Percentiles rank a stretch among this genome's conserved stretches.
phyloP scores from a whole-genome alignment of 2,113 vertebrate genomes.

The Ailuropoda melanoleuca region DNA sequence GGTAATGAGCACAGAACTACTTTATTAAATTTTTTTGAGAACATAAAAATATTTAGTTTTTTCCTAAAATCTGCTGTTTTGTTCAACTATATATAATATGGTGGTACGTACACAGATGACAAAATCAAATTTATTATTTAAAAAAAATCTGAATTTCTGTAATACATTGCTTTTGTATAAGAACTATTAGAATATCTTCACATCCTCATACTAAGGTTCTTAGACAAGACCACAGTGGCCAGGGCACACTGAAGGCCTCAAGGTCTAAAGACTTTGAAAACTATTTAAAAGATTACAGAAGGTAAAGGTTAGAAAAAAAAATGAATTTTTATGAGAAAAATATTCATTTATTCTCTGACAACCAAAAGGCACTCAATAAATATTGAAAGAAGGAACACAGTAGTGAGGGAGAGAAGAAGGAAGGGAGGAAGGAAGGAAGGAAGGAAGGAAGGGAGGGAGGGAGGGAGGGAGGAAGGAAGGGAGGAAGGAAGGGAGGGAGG shows the following conservation, averaged over 20 bases:
- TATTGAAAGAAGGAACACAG: background rate
- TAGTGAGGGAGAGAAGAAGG: background rate
- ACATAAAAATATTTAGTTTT: background rate
- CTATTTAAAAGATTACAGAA: background rate
- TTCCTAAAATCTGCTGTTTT: constrained; percentile 14
- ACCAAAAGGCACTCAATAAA: background rate
- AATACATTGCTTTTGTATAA: background rate
- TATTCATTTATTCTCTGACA: background rate
- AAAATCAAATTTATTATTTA: background rate
- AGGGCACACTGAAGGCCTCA: background rate
- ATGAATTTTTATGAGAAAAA: background rate
- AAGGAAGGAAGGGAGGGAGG: background rate
- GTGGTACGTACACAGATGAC: background rate
- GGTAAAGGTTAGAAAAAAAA: background rate
- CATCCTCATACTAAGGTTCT: background rate
- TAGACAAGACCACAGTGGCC: background rate
- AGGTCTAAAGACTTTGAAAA: background rate
- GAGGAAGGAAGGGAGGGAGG: too few species aligned
- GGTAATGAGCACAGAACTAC: background rate
- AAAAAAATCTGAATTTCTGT: background rate
- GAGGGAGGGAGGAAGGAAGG: too few species aligned
- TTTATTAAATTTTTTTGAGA: background rate
- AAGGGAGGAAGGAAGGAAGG: background rate
- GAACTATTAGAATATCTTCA: background rate
- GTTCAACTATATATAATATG: background rate